These are phyloP conservation scores for Heliconius congener DNA, from an alignment of 1,140 invertebrate genomes.

Conservation along the genomic window DNA sequence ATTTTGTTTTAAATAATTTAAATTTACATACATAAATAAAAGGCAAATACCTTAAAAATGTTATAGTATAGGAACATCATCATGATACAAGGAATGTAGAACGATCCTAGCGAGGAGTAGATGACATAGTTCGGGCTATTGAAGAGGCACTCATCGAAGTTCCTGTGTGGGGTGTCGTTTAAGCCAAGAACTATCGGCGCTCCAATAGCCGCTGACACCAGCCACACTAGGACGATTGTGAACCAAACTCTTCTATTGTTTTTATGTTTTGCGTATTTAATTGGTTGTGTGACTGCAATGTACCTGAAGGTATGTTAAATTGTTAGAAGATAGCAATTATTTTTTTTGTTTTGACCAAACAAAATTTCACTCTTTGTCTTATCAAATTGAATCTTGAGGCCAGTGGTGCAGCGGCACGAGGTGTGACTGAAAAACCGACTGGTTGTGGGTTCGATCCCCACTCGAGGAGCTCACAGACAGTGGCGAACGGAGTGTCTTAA, in stretches of 20 bases:
- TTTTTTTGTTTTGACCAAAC: too few relatives aligned
- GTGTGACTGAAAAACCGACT: too few relatives aligned
- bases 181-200: constrained; percentile 97
- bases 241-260: constrained; percentile 96
- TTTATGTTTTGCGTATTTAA: constrained; percentile 99
- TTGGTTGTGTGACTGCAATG: constrained; percentile 98
- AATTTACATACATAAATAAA: too few relatives aligned
- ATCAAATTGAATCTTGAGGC: too few relatives aligned
- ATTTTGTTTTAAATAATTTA: too few relatives aligned
- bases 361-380: not conserved
- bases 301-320: too few relatives aligned
- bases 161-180: constrained; percentile 92
- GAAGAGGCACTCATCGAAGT: constrained; percentile 93
- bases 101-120: constrained; percentile 98
- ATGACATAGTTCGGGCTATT: constrained; percentile 99
- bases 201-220: constrained; percentile 97
- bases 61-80: constrained; percentile 99
- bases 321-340: too few relatives aligned
- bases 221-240: constrained; percentile 98
- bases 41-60: constrained; percentile 93
- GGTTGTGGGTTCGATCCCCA: too few relatives aligned
- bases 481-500: too few relatives aligned
- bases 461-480: too few relatives aligned
- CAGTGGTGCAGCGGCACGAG: too few relatives aligned
- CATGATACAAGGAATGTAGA: constrained; percentile 99